Percentiles rank a stretch among this genome's conserved stretches.
Evolutionary conservation across 1,140 invertebrate species (phyloP).

Genomic region (Drosophila serrata): DNA sequence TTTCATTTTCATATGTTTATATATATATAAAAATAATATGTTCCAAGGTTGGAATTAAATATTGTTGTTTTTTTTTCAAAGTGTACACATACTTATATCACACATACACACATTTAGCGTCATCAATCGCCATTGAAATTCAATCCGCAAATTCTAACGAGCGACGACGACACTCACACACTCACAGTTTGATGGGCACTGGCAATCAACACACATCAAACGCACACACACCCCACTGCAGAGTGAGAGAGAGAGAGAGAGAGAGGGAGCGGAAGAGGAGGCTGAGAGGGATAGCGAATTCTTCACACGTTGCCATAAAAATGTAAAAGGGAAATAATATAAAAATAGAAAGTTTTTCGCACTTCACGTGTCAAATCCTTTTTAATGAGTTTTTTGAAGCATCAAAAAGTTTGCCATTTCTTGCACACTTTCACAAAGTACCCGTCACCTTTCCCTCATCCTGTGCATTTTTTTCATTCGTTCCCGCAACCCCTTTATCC

Average conservation of each 20-base stretch:
- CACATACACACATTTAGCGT: conserved; percentile 32
- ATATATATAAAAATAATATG: no score
- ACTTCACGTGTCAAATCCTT: conserved; percentile 85
- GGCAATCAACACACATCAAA: conserved; percentile 79
- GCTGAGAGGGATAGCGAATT: conserved; percentile 20
- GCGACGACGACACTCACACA: conserved; percentile 60
- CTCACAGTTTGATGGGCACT: conserved; percentile 65
- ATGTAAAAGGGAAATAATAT: conserved; percentile 84
- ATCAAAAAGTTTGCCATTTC: conserved; percentile 84
- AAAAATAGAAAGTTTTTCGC: conserved; percentile 83
- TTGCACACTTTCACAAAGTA: conserved; percentile 67
- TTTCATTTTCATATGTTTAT: neutral
- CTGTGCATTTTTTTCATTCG: neutral
- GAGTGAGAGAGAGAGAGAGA: no score
- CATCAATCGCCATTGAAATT: conserved; percentile 84
- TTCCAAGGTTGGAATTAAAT: no score
- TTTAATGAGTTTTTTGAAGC: conserved; percentile 84
- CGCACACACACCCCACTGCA: conserved; percentile 39
- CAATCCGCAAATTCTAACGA: conserved; percentile 79
- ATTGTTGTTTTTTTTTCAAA: neutral
- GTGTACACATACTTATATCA: conserved; percentile 15
- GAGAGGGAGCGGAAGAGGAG: no score
- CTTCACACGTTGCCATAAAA: conserved; percentile 81
- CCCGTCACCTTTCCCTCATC: conserved; percentile 11
- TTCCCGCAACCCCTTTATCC: neutral